phyloP scores from a whole-genome alignment of 2,797 vertebrate genomes.

The Galago senegalensis region DNA sequence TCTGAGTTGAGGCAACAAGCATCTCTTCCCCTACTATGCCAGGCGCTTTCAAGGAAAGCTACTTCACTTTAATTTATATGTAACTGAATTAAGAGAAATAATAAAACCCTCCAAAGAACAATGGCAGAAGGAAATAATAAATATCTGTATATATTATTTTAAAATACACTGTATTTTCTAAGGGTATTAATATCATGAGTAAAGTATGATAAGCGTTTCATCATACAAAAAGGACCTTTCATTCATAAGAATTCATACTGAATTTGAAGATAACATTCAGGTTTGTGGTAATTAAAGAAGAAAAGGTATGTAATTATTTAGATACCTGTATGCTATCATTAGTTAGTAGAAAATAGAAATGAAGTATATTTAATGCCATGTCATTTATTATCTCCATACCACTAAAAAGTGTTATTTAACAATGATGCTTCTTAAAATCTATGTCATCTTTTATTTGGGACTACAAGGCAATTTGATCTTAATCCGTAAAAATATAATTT shows the following conservation, averaged over 20 bases:
- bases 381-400: background rate
- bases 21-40: background rate
- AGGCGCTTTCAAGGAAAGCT: background rate
- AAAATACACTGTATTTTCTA: background rate
- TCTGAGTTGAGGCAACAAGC: background rate
- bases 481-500: background rate
- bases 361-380: background rate
- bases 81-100: slow-evolving; percentile 26
- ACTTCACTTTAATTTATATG: background rate
- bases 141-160: background rate
- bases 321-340: background rate
- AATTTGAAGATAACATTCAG: background rate
- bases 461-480: background rate
- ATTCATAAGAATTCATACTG: background rate
- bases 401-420: background rate
- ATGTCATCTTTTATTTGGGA: background rate
- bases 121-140: background rate
- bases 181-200: background rate
- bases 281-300: background rate
- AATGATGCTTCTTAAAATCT: background rate
- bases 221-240: background rate
- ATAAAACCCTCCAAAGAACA: background rate
- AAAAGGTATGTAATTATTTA: background rate
- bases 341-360: background rate
- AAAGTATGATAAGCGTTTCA: background rate